These are phyloP conservation scores for Podarcis muralis DNA, from an alignment of 2,113 vertebrate species.

Conservation along the genomic window DNA sequence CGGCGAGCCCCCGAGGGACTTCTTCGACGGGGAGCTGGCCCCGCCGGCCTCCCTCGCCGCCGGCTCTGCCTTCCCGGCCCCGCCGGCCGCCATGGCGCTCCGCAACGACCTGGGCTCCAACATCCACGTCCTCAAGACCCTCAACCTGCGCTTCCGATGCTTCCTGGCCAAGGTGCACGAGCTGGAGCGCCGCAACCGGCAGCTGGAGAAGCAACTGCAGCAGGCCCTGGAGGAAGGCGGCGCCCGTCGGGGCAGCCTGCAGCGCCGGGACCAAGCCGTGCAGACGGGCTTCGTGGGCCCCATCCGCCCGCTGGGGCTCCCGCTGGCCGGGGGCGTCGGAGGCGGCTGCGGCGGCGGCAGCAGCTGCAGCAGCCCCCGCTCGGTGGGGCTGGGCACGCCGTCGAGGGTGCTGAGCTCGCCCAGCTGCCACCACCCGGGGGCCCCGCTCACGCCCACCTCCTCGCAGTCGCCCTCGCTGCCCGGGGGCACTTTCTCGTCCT, in stretches of 20 bases:
- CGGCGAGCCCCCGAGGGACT: conserved; percentile 64
- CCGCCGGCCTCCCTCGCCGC: conserved; percentile 29
- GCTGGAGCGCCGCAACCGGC: conserved; percentile 92
- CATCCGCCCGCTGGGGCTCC: conserved; percentile 76
- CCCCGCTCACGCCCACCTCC: conserved; percentile 44
- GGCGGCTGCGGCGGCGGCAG: not conserved
- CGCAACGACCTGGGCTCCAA: conserved; percentile 97
- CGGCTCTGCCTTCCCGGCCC: conserved; percentile 66
- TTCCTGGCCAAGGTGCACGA: conserved; percentile 97
- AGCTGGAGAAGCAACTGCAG: conserved; percentile 92
- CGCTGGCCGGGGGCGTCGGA: conserved; percentile 25
- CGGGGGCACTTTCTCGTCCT: conserved; percentile 61
- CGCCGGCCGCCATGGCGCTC: conserved; percentile 91
- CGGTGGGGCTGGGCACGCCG: conserved; percentile 55
- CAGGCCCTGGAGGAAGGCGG: conserved; percentile 84
- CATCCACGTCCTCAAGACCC: conserved; percentile 94
- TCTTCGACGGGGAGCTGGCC: conserved; percentile 53
- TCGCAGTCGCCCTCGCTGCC: conserved; percentile 37
- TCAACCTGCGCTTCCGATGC: conserved; percentile 94
- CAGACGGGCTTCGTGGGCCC: conserved; percentile 90
- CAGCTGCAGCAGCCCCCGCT: conserved; percentile 46
- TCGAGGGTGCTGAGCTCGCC: conserved; percentile 68
- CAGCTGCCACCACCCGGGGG: conserved; percentile 60
- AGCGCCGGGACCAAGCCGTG: conserved; percentile 84
- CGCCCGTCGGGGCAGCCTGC: conserved; percentile 63